Base-by-base conservation (phyloP, 2,888 invertebrate species). In the Pyralis farinalis region DNA sequence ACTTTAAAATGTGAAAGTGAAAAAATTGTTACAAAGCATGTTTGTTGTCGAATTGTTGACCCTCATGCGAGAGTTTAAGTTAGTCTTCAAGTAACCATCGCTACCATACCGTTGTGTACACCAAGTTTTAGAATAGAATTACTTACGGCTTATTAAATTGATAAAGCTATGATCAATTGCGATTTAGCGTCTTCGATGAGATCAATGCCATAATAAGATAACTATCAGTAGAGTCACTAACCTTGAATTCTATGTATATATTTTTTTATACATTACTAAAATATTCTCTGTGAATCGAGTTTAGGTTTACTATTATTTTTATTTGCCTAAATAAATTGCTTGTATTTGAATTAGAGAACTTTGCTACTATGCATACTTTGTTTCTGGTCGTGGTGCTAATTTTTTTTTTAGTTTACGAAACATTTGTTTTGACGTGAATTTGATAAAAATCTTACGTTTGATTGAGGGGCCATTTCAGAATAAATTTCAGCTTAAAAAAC, bases 1-100 rank as follows among this genome's bases (percentile, higher is more conserved):
- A 21, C 16, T 11, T 22, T 12, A 36, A 25, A 37, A 28, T 12
- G 42, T 42, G 42, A 42, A 42, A 42, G 42, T 42, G 42, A 42
- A 42, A 36, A 32, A 42, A 36, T 41, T 28, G 33, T 32, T 25
- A 12, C 10, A n/a, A 29, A 12, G 12, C 32, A 30, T 37, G 37
- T 16, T 30, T 28, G 32, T 36, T 32, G 36, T 42, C 20, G 12
- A 41, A 36, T 16, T 31, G 4, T 27, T 37, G 42, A 42, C 42
- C 40, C 32, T 30, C 29, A 37, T 37, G 16, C 5, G 16, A 31
- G n/a, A 16, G 16, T 4, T 4, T 25, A 7, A 25, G 25, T 25
- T 25, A 25, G 25, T n/a, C n/a, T n/a, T n/a, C n/a, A n/a, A n/a
- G n/a, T n/a, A 29, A 9, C 29, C 4, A 29, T 29, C 9, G 8